Evolutionary conservation across 2,888 invertebrate genomes (phyloP).

Genomic region (Epinotia demarniana): DNA sequence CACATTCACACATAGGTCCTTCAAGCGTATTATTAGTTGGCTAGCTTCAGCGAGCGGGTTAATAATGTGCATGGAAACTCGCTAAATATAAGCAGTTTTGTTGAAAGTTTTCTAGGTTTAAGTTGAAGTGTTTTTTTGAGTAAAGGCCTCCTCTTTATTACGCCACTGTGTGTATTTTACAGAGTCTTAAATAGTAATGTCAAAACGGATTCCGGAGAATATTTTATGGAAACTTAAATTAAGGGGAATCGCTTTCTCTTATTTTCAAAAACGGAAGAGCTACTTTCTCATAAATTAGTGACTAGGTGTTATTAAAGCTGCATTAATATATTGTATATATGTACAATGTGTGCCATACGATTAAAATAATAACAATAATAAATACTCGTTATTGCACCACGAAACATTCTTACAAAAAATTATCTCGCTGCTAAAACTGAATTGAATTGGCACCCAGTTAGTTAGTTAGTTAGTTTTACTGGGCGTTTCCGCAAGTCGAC

Average conservation of each 20-base stretch:
- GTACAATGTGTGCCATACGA: too few relatives aligned
- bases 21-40: slow-evolving; percentile 33
- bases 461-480: too few relatives aligned
- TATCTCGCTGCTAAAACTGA: too few relatives aligned
- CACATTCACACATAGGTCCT: slow-evolving; percentile 20
- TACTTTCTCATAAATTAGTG: not conserved
- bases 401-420: too few relatives aligned
- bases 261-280: not conserved
- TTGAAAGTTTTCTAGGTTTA: slow-evolving; percentile 13
- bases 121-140: too few relatives aligned
- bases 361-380: too few relatives aligned
- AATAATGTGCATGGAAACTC: slow-evolving; percentile 23
- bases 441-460: too few relatives aligned
- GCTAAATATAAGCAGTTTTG: slow-evolving; percentile 22
- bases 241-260: not conserved
- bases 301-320: not conserved
- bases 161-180: too few relatives aligned
- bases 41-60: slow-evolving; percentile 20
- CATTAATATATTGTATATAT: too few relatives aligned
- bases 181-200: not conserved
- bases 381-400: too few relatives aligned
- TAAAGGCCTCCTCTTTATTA: too few relatives aligned
- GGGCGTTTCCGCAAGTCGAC: too few relatives aligned
- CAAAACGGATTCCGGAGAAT: not conserved
- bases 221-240: not conserved